These are phyloP conservation scores for Dicyrtomina minuta DNA, from an alignment of 2,888 invertebrate species.

Conservation along the genomic window DNA sequence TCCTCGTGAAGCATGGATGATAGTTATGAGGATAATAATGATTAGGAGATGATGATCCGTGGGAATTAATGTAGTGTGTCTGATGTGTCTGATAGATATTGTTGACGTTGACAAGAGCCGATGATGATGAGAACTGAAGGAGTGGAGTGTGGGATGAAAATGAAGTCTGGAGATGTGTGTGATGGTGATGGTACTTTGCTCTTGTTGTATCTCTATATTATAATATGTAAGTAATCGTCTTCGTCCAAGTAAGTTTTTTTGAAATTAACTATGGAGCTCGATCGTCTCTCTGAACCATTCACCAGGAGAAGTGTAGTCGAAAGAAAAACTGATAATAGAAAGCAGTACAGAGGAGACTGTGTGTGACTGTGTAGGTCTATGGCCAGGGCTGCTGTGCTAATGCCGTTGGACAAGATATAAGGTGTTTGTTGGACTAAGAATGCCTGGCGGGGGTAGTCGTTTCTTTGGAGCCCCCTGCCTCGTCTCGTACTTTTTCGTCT, in stretches of 20 bases:
- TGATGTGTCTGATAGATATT: no score
- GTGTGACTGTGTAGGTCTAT: neutral
- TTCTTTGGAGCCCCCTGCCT: constrained; percentile 18
- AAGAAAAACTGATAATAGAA: no score
- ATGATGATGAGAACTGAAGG: constrained; percentile 9
- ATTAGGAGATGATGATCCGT: no score
- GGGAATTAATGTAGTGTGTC: no score
- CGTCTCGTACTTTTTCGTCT: constrained; percentile 18
- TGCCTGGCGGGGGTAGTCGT: constrained; percentile 21
- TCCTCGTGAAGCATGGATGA: no score
- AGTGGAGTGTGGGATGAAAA: constrained; percentile 3
- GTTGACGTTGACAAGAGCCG: constrained; percentile 2
- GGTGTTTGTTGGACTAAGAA: constrained; percentile 18
- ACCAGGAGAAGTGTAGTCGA: no score
- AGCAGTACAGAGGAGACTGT: neutral
- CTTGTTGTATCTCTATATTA: no score
- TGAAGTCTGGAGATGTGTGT: neutral
- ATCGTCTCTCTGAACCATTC: neutral
- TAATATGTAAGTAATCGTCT: no score
- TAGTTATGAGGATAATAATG: no score
- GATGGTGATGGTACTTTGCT: neutral
- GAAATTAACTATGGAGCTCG: neutral
- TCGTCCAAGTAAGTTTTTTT: no score
- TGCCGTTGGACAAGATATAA: neutral
- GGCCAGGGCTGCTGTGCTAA: neutral